Evolutionary conservation across 2,888 invertebrate species (phyloP), one percentile per base, ranked within the genome.

Genomic region (Cephus nigrinus): DNA sequence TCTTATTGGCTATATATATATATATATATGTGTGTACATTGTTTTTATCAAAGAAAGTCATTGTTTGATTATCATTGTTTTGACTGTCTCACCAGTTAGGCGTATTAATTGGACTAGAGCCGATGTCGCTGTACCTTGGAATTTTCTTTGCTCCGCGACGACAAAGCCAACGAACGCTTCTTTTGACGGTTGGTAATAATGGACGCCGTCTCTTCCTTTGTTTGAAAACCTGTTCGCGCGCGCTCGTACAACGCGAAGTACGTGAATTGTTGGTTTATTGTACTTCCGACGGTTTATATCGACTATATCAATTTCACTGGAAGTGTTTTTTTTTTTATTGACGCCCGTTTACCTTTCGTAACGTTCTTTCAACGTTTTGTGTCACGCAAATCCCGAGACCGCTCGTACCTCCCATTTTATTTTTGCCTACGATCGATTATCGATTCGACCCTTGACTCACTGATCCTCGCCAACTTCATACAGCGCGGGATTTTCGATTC

Each of bases 211-310:
- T 71, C 71, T 78, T 79, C 76, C 84, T 83, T 79, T 84, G 84
- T 86, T 84, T 82, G 82, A 83, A 81, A 82, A 82, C 81, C 81
- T 82, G 86, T 81, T 78, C 84, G 84, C 86, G 84, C 84, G 86
- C 23, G 23, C 74, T 79, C 35, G 3, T 34, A 11, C 36, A 31
- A 31, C 15, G 15, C 68, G 33, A n/a, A 71, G 71, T 33, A 30
- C 31, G 31, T 3, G 31, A 71, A 71, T 31, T 31, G 12, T 33
- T 23, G 23, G 55, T 55, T 55, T 55, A 55, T 55, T 55, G 55
- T 55, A 55, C 55, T 55, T 23, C 23, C 55, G 23, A 55, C 23
- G 55, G 9, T 55, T 55, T 55, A 23, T 55, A 15, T 55, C 5
- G 55, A 2, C 55, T 23, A 9, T 23, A 15, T 55, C 23, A 55